Percentiles rank a stretch among this genome's conserved stretches.
Conservation (phyloP, 2,888 invertebrate species). For the Camptogramma bilineatum region DNA sequence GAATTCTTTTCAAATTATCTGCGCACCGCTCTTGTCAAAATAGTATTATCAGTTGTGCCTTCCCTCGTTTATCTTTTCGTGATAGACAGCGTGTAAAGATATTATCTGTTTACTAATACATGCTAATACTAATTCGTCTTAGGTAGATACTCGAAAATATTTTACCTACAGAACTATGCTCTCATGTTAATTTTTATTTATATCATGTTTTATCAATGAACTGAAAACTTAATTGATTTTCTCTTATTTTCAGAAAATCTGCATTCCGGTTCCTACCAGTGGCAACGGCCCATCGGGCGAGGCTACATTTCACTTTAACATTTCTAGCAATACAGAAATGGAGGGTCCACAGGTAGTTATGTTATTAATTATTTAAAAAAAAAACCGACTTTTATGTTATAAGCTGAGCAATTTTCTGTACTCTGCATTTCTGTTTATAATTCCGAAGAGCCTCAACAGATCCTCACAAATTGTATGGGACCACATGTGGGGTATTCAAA, state of each 20-base stretch:
- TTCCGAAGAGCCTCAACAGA: no score
- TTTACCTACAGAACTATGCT: neutral
- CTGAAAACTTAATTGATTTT: constrained; percentile 19
- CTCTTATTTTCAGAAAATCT: constrained; percentile 88
- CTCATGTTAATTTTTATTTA: neutral
- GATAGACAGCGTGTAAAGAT: constrained; percentile 22
- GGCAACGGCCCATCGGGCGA: constrained; percentile 77
- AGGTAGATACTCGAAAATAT: neutral
- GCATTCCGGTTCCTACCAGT: constrained; percentile 89
- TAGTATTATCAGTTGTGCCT: constrained; percentile 33
- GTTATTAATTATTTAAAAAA: no score
- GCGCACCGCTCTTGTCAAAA: constrained; percentile 47
- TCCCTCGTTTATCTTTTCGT: constrained; percentile 30
- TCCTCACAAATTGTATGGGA: no score
- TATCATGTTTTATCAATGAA: neutral
- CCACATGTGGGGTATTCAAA: no score
- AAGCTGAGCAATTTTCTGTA: no score
- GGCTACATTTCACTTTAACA: constrained; percentile 90
- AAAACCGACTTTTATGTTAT: no score
- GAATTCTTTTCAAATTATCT: constrained; percentile 59
- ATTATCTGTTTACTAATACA: constrained; percentile 27
- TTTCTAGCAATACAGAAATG: constrained; percentile 92
- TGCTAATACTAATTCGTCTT: constrained; percentile 1
- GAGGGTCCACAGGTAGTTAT: constrained; percentile 88
- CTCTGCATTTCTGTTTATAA: no score